phyloP scores from a whole-genome alignment of 2,113 vertebrate species.

The Calcarius ornatus region DNA sequence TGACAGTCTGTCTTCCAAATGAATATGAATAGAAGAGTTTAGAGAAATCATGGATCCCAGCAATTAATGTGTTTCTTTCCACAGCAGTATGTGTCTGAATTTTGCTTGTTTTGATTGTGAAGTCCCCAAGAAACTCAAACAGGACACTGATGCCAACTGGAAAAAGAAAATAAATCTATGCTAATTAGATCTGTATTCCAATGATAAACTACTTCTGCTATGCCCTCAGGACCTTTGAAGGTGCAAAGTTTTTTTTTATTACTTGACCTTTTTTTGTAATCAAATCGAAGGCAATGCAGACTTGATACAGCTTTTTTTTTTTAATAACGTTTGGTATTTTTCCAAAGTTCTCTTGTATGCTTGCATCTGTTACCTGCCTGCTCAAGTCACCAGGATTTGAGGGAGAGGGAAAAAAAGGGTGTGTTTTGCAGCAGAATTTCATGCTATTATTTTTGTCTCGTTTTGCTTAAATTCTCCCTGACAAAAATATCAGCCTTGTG shows the following conservation, averaged over 20 bases:
- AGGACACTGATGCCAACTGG: neutral
- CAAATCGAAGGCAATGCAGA: neutral
- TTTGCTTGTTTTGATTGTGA: neutral
- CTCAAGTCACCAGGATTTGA: neutral
- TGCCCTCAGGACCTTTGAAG: neutral
- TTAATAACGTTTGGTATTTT: neutral
- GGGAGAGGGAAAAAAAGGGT: neutral
- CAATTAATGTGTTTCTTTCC: neutral
- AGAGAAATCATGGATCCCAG: neutral
- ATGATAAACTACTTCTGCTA: neutral
- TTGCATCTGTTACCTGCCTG: neutral
- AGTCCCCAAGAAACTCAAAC: neutral
- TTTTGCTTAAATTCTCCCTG: neutral
- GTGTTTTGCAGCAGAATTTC: neutral
- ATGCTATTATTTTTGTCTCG: neutral
- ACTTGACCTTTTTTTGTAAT: conserved; percentile 30
- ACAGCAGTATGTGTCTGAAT: neutral
- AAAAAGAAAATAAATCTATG: neutral
- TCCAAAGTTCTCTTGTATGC: neutral
- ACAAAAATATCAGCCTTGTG: neutral
- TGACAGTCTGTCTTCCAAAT: neutral
- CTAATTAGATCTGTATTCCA: neutral
- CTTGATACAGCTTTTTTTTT: neutral
- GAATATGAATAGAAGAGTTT: neutral
- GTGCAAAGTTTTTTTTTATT: conserved; percentile 29